phyloP scores from a whole-genome alignment of 2,888 invertebrate species.

The Amiota mariae region DNA sequence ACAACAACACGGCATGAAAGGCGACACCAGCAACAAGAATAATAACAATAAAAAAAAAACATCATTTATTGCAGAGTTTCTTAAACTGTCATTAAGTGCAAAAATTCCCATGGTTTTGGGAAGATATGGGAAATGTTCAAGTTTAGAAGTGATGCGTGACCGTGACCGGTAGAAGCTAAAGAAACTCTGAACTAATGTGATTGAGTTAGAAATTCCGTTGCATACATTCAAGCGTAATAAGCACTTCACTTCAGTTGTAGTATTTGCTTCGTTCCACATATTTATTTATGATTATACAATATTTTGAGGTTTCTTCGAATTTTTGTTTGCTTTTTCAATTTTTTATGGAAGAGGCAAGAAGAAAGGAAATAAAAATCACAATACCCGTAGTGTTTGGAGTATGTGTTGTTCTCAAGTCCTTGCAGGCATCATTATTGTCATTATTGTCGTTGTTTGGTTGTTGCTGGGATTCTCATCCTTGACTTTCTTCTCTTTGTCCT shows the following conservation, averaged over 20 bases:
- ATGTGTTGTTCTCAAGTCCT: neutral
- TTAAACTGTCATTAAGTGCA: no score
- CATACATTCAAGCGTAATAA: constrained; percentile 28
- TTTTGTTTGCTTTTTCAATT: neutral
- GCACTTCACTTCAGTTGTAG: neutral
- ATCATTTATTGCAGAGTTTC: no score
- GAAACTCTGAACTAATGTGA: constrained; percentile 16
- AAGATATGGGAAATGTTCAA: no score
- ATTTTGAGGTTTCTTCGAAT: neutral
- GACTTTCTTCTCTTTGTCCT: neutral
- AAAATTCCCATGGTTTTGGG: no score
- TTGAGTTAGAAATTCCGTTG: constrained; percentile 29
- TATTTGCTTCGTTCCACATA: neutral
- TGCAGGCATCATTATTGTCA: neutral
- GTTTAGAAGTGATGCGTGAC: no score
- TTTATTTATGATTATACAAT: neutral
- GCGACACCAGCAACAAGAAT: neutral
- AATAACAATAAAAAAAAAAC: no score
- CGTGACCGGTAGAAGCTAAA: no score
- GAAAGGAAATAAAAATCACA: no score
- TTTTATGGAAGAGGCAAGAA: no score
- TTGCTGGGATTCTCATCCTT: neutral
- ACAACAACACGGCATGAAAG: constrained; percentile 53
- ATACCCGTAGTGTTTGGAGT: no score
- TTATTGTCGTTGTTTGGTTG: neutral